These are phyloP conservation scores for Ceyx melanurus DNA, from an alignment of 2,113 vertebrate genomes.

Conservation along the genomic window DNA sequence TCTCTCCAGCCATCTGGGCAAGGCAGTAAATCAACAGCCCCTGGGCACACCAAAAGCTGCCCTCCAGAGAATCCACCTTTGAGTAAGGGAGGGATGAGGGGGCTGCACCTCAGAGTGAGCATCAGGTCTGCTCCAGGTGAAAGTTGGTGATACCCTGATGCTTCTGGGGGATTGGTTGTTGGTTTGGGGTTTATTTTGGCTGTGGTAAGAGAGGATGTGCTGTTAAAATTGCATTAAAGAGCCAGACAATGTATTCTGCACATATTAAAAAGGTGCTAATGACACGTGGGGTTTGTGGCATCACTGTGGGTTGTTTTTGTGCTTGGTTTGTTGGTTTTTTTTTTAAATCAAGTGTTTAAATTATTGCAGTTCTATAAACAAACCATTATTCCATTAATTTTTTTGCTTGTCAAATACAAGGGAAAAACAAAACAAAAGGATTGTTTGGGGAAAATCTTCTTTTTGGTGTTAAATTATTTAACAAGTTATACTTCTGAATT, in stretches of 20 bases:
- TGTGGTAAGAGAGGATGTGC: not conserved
- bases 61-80: not conserved
- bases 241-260: not conserved
- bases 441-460: not conserved
- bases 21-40: not conserved
- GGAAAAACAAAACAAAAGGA: not conserved
- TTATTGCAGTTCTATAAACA: slow-evolving; percentile 2
- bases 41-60: not conserved
- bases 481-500: not conserved
- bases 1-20: not conserved
- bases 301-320: not conserved
- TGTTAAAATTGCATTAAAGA: not conserved
- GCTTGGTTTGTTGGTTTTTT: not conserved
- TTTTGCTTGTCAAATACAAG: not conserved
- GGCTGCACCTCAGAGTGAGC: not conserved
- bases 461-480: slow-evolving; percentile 4
- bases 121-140: not conserved
- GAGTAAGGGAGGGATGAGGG: not conserved
- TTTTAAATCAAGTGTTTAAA: not conserved
- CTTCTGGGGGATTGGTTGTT: not conserved
- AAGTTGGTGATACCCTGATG: not conserved
- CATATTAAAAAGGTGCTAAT: not conserved
- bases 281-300: not conserved
- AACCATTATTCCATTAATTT: not conserved
- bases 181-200: not conserved